Evolutionary conservation across 2,797 vertebrate species (phyloP).

Genomic region (Sparus aurata): DNA sequence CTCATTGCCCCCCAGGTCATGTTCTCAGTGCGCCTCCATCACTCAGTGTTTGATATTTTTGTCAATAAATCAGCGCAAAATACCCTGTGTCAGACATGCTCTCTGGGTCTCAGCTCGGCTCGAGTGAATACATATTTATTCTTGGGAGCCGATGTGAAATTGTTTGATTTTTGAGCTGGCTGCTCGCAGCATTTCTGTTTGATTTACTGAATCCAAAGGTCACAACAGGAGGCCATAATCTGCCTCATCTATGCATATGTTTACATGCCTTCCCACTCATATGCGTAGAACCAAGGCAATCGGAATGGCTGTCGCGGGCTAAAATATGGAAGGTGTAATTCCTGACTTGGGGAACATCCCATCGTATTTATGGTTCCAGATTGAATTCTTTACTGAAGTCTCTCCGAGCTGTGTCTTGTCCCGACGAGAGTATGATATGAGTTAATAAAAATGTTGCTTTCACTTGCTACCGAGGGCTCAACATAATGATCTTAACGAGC

Average conservation of each 20-base stretch:
- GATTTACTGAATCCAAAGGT: conserved; percentile 80
- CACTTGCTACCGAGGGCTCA: neutral
- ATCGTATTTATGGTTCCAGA: neutral
- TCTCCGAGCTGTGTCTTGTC: neutral
- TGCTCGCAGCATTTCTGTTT: conserved; percentile 73
- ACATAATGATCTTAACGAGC: neutral
- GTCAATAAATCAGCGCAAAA: conserved; percentile 86
- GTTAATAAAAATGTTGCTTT: neutral
- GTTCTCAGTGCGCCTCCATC: conserved; percentile 78
- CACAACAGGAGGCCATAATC: conserved; percentile 63
- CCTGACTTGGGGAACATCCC: neutral
- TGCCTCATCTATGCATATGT: conserved; percentile 65
- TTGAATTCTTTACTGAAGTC: neutral
- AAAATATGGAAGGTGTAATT: neutral
- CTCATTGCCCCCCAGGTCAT: conserved; percentile 84
- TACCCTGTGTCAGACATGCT: conserved; percentile 80
- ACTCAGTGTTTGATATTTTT: conserved; percentile 84
- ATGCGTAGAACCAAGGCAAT: neutral
- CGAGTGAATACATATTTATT: conserved; percentile 84
- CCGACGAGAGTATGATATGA: neutral
- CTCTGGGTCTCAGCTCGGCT: conserved; percentile 70
- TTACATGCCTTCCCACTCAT: conserved; percentile 54
- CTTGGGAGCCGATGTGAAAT: conserved; percentile 71
- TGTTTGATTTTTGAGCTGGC: conserved; percentile 76
- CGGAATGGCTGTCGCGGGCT: conserved; percentile 7